Base-by-base conservation (phyloP, 2,113 vertebrate species). In the Zosterops pallidus region DNA sequence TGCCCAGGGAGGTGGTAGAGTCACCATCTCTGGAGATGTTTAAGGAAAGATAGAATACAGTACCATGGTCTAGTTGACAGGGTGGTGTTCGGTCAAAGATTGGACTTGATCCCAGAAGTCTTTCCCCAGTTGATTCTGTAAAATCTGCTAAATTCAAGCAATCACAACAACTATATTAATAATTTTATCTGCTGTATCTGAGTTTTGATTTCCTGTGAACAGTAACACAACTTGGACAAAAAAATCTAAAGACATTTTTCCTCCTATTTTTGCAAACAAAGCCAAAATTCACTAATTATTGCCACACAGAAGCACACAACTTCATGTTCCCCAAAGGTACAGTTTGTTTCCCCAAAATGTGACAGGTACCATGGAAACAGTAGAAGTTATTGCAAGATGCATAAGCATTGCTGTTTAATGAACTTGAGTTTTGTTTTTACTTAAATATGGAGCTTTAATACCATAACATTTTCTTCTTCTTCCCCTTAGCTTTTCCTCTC, bases 371-470 rank as follows among this genome's bases (percentile, higher is more conserved):
- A 60, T 71, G 52, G 60, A 96, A 95, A 81, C 52, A 26, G 41
- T 20, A 78, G 18, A 87, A 83, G 6, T 57, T 74, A 60, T 28
- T 65, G 26, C 33, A 86, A 75, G 69, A 78, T 47, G 23, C 7
- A 62, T 35, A 25, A 88, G 5, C 35, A 60, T 47, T 88, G 9
- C 5, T 68, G 3, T 62, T 91, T 90, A 92, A 92, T 77, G 49
- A 94, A 79, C 56, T 81, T 56, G 17, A 69, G 35, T 19, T 92
- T 77, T 91, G n/a, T 20, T 92, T 92, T 78, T 33, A 53, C n/a
- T 82, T 89, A 62, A 79, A 53, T 37, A 68, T 3, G 77, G 35
- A 76, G 14, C 3, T 84, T 83, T 92, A 59, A 75, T 29, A 63
- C 2, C 24, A 37, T 20, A 94, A 69, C 4, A 46, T 76, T 95